A percentile compares a stretch with the other conserved stretches of the same genome.
Evolutionary conservation across 2,113 vertebrate genomes (phyloP).

Genomic region (Falcunculus frontatus): DNA sequence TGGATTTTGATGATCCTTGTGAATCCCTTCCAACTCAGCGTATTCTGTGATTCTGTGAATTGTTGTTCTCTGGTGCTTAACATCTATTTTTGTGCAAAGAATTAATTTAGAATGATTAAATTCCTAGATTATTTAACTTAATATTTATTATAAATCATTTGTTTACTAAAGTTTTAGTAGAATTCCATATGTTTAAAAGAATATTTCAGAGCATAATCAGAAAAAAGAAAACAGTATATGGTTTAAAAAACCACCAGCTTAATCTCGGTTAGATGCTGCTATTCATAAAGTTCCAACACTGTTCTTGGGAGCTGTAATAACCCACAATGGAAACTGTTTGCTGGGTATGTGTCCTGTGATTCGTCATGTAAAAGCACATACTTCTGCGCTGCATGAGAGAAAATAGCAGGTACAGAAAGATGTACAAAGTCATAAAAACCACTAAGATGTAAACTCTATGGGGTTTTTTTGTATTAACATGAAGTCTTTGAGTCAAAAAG

Average conservation of each 20-base stretch:
- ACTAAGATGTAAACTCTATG: background rate
- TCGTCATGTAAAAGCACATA: constrained; percentile 8
- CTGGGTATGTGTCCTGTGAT: background rate
- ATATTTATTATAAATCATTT: constrained; percentile 56
- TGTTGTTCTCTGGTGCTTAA: constrained; percentile 13
- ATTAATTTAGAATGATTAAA: constrained; percentile 40
- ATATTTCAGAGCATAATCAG: constrained; percentile 51
- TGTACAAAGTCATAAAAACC: constrained; percentile 4
- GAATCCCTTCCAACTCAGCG: background rate
- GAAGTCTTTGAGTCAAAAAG: background rate
- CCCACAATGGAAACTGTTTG: constrained; percentile 7
- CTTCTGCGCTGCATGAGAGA: constrained; percentile 42
- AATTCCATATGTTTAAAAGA: constrained; percentile 59
- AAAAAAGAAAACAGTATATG: constrained; percentile 36
- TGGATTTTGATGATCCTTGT: background rate
- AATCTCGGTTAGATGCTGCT: constrained; percentile 33
- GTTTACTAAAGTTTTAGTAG: constrained; percentile 38
- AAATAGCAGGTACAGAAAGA: constrained; percentile 32
- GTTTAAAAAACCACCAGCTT: constrained; percentile 13
- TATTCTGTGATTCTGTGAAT: background rate
- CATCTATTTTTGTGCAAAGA: constrained; percentile 19
- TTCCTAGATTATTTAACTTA: constrained; percentile 62
- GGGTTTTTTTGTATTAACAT: background rate
- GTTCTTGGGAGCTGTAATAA: constrained; percentile 37
- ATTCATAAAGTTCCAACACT: constrained; percentile 44